Percentiles rank a stretch among this genome's conserved stretches.
Evolutionary conservation across 2,113 vertebrate genomes (phyloP).

Genomic region (Chamaea fasciata): DNA sequence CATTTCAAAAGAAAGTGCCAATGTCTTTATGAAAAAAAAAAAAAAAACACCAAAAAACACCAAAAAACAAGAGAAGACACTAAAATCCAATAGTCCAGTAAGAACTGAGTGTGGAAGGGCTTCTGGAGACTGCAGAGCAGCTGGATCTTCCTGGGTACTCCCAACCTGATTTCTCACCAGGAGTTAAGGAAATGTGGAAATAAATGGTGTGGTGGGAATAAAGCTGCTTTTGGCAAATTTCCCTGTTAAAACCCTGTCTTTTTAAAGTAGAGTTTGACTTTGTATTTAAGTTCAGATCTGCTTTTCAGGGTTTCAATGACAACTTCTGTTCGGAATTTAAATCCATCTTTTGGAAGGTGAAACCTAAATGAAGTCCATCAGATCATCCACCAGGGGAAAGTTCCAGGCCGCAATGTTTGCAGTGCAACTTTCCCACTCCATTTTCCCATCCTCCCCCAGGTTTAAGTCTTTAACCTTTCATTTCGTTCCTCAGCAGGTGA

Average conservation of each 20-base stretch:
- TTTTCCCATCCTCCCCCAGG: not conserved
- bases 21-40: not conserved
- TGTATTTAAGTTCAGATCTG: not conserved
- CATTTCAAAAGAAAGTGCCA: not conserved
- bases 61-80: no score
- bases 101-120: not conserved
- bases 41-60: no score
- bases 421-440: not conserved
- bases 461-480: not conserved
- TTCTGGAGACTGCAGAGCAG: not conserved
- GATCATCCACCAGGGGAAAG: not conserved
- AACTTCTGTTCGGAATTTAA: not conserved
- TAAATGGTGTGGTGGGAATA: not conserved
- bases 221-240: not conserved
- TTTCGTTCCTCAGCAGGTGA: not conserved
- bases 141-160: not conserved
- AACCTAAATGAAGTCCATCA: not conserved
- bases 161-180: not conserved
- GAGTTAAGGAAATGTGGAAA: not conserved
- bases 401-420: not conserved
- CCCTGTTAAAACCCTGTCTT: accelerated
- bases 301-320: not conserved
- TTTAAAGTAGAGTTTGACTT: not conserved
- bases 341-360: not conserved
- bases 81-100: not conserved